A percentile compares a stretch with the other conserved stretches of the same genome.
These are phyloP conservation scores for Rhamnusium bicolor DNA, from an alignment of 2,888 invertebrate genomes.

Conservation along the genomic window DNA sequence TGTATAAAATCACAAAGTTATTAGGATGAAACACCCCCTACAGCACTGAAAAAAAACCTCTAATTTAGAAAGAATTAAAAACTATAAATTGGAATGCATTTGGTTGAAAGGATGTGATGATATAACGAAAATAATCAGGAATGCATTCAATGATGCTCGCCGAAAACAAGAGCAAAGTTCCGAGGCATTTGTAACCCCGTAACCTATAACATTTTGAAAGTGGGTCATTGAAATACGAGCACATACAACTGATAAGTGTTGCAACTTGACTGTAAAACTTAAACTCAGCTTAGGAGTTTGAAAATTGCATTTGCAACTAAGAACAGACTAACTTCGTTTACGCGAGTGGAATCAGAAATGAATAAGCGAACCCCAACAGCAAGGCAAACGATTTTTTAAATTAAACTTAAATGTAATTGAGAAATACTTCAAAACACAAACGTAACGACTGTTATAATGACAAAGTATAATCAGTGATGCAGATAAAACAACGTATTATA, in stretches of 20 bases:
- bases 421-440: background rate
- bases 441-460: background rate
- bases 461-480: background rate
- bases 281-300: background rate
- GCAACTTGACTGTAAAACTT: slow-evolving; percentile 7
- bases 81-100: background rate
- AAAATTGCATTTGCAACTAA: background rate
- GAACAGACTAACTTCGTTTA: background rate
- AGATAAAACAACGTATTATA: background rate
- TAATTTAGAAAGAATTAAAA: background rate
- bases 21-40: background rate
- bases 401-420: background rate
- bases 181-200: slow-evolving; percentile 37
- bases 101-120: background rate
- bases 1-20: too few relatives aligned
- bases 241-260: slow-evolving; percentile 21
- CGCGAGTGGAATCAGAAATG: background rate
- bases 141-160: slow-evolving; percentile 1
- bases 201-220: slow-evolving; percentile 51
- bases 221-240: slow-evolving; percentile 42
- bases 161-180: slow-evolving; percentile 30
- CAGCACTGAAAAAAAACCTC: background rate
- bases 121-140: background rate
- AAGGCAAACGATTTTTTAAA: background rate
- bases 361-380: background rate